Conservation (phyloP, 2,797 vertebrate species). For the Decapterus maruadsi region DNA sequence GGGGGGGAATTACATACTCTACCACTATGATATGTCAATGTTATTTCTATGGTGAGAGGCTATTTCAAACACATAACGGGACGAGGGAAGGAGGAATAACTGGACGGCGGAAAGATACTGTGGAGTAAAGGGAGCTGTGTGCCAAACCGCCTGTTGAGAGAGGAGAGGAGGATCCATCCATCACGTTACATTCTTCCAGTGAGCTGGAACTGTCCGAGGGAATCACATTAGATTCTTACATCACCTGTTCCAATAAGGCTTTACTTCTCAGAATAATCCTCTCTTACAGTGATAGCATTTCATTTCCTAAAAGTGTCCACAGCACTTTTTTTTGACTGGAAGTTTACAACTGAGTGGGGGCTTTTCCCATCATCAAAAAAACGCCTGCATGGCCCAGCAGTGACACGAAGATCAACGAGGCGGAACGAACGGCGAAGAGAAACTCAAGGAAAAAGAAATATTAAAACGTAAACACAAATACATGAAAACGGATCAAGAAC, state of each 20-base stretch:
- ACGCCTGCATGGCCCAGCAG: conserved; percentile 2
- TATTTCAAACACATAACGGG: conserved; percentile 66
- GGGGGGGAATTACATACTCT: conserved; percentile 45
- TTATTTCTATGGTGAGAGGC: conserved; percentile 76
- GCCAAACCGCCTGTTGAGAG: conserved; percentile 72
- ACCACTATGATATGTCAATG: conserved; percentile 69
- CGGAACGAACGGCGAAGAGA: background rate
- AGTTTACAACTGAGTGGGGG: conserved; percentile 26
- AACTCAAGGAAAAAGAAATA: background rate
- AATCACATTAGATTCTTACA: conserved; percentile 72
- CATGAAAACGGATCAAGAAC: background rate
- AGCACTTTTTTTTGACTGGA: conserved; percentile 27
- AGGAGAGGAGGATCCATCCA: conserved; percentile 72
- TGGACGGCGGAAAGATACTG: conserved; percentile 63
- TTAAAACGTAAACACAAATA: background rate
- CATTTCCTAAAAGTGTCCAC: conserved; percentile 64
- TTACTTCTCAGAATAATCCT: conserved; percentile 62
- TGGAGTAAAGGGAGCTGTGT: conserved; percentile 48
- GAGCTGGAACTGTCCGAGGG: conserved; percentile 65
- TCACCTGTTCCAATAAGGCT: conserved; percentile 75
- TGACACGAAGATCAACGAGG: conserved; percentile 13
- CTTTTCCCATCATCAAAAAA: conserved; percentile 16
- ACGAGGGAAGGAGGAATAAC: conserved; percentile 42
- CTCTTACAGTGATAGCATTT: conserved; percentile 50
- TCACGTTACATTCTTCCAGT: conserved; percentile 76